These are phyloP conservation scores for Polyommatus iphigenia DNA, from an alignment of 2,888 invertebrate genomes.

Conservation along the genomic window DNA sequence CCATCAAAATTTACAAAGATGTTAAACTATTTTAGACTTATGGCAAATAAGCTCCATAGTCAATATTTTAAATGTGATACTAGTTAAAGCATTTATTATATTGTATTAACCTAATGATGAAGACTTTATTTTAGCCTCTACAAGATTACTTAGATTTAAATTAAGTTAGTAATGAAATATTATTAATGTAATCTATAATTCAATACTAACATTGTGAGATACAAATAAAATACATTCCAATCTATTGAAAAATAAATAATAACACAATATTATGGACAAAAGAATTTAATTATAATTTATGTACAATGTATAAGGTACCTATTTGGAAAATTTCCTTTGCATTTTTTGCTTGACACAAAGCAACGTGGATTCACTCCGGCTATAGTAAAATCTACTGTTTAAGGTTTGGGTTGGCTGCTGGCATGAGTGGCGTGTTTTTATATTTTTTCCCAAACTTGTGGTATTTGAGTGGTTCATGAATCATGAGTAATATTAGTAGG, in stretches of 20 bases:
- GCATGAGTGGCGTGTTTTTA: no score
- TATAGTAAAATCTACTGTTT: no score
- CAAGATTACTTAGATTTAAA: not conserved
- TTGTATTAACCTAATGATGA: not conserved
- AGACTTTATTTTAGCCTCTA: not conserved
- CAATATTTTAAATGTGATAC: not conserved
- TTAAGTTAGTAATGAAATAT: not conserved
- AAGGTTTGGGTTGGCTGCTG: no score
- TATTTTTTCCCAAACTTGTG: no score
- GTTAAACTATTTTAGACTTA: not conserved
- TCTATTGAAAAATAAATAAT: not conserved
- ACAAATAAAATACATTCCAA: no score
- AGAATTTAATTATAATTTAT: not conserved
- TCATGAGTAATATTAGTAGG: no score
- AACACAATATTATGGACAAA: not conserved
- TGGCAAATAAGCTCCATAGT: not conserved
- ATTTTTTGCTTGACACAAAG: no score
- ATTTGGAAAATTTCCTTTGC: not conserved
- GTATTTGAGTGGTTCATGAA: no score
- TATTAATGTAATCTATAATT: not conserved
- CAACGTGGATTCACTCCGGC: no score
- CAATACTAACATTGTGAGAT: no score
- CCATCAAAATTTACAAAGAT: not conserved
- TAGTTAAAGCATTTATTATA: slow-evolving; percentile 3
- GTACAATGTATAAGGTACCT: not conserved